Evolutionary conservation across 2,888 invertebrate genomes (phyloP).

Genomic region (Harpagoxenus sublaevis): DNA sequence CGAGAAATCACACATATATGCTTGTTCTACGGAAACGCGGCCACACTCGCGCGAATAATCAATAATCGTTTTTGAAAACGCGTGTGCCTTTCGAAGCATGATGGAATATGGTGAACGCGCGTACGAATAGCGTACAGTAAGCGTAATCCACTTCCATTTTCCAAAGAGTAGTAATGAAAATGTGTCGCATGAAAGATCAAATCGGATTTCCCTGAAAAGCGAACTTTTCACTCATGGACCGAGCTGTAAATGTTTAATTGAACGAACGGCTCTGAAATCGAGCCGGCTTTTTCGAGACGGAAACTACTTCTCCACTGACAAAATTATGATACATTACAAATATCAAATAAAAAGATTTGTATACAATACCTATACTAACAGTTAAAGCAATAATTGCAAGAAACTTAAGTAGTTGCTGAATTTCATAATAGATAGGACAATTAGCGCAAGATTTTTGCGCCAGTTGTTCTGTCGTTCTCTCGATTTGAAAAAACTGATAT

Average conservation of each 20-base stretch:
- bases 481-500: background rate
- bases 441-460: background rate
- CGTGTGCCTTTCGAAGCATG: background rate
- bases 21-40: background rate
- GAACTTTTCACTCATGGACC: constrained; percentile 10
- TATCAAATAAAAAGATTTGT: background rate
- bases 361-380: background rate
- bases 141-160: constrained; percentile 25
- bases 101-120: constrained; percentile 8
- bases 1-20: background rate
- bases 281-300: background rate
- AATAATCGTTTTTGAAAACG: constrained; percentile 34
- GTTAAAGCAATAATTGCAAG: background rate
- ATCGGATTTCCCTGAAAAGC: constrained; percentile 11
- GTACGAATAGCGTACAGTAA: background rate
- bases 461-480: background rate
- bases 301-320: background rate
- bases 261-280: background rate
- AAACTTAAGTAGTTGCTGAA: background rate
- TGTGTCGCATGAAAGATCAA: constrained; percentile 26
- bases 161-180: constrained; percentile 43
- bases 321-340: background rate
- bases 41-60: constrained; percentile 11
- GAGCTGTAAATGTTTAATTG: constrained; percentile 46
- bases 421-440: background rate